Evolutionary conservation across 2,113 vertebrate species (phyloP).

Genomic region (Lepus americanus): DNA sequence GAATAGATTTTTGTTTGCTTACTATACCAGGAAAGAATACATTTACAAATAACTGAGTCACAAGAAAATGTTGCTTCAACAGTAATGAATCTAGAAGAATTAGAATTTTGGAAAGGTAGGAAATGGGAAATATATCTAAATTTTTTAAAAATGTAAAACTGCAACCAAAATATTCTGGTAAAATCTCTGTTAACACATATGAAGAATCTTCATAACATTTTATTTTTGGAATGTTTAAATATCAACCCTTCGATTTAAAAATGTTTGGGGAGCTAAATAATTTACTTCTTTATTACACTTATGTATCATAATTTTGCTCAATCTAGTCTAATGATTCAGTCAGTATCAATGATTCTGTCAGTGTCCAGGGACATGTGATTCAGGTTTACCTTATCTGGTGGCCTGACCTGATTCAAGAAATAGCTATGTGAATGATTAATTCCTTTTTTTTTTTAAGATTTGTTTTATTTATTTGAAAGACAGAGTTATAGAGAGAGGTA

Average conservation of each 20-base stretch:
- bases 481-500: too few relatives aligned
- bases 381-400: not conserved
- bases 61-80: not conserved
- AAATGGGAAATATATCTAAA: not conserved
- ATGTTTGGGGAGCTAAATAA: not conserved
- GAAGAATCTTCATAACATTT: not conserved
- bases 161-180: not conserved
- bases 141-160: not conserved
- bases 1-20: not conserved
- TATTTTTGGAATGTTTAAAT: constrained; percentile 40
- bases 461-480: too few relatives aligned
- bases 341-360: not conserved
- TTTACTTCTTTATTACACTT: not conserved
- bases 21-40: not conserved
- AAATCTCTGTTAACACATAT: not conserved
- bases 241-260: not conserved
- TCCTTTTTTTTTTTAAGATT: too few relatives aligned
- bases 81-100: not conserved
- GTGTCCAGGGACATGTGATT: not conserved
- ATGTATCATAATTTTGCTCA: not conserved
- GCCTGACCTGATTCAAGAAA: not conserved
- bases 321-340: not conserved
- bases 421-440: not conserved
- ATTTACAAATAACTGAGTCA: not conserved
- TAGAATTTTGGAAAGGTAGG: not conserved